These are phyloP conservation scores for Cerastis rubricosa DNA, from an alignment of 2,888 invertebrate species.

Conservation along the genomic window DNA sequence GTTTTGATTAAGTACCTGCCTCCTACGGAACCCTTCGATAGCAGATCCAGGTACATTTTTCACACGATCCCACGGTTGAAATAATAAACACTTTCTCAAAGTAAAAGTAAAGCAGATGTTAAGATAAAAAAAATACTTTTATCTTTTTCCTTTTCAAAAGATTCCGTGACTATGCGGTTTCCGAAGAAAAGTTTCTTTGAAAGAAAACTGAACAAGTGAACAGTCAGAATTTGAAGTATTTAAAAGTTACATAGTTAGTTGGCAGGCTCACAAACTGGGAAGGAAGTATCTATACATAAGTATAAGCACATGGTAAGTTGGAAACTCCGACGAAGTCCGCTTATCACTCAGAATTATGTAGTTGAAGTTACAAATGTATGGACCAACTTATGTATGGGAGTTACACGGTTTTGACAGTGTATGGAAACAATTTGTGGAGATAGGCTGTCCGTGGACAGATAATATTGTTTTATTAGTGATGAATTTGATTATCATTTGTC, in stretches of 20 bases:
- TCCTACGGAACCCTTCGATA: background rate
- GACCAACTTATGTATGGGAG: slow-evolving; percentile 13
- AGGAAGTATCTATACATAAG: background rate
- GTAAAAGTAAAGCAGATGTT: background rate
- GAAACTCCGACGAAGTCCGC: slow-evolving; percentile 24
- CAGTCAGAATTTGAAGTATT: slow-evolving; percentile 40
- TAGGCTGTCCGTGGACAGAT: background rate
- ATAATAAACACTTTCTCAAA: background rate
- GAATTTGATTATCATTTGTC: background rate
- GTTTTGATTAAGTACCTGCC: background rate
- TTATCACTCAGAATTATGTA: slow-evolving; percentile 27
- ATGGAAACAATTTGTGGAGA: slow-evolving; percentile 16
- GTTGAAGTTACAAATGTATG: slow-evolving; percentile 19
- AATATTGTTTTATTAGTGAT: background rate
- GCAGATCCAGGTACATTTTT: background rate
- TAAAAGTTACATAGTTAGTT: slow-evolving; percentile 29
- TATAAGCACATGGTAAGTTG: slow-evolving; percentile 19
- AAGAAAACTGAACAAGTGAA: slow-evolving; percentile 17
- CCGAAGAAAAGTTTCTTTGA: slow-evolving; percentile 3
- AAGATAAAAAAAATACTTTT: slow-evolving; percentile 3
- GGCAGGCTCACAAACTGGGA: slow-evolving; percentile 20
- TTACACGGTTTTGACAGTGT: background rate
- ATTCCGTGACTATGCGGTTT: slow-evolving; percentile 6
- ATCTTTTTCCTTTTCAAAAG: slow-evolving; percentile 7
- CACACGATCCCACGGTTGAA: background rate